phyloP scores from a whole-genome alignment of 2,888 invertebrate species.

The Oscheius sp. region DNA sequence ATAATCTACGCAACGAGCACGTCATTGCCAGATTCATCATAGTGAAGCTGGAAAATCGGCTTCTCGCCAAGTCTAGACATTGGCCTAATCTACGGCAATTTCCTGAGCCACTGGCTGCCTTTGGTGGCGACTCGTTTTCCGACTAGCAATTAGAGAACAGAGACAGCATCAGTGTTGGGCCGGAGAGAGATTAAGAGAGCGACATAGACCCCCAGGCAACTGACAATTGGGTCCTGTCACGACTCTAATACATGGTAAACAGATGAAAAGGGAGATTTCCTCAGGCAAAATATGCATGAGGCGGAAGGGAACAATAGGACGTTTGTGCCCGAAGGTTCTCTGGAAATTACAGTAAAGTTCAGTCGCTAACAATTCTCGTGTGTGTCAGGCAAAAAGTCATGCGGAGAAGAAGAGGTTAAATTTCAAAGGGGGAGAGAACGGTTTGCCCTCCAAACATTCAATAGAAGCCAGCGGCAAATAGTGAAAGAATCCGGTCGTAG shows the following conservation, averaged over 20 bases:
- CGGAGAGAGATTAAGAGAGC: not conserved
- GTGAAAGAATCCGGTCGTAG: conserved; percentile 22
- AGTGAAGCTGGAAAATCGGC: conserved; percentile 5
- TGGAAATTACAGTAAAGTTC: no score
- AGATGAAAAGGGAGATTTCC: conserved; percentile 12
- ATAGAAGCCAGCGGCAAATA: conserved; percentile 30
- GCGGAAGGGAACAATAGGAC: no score
- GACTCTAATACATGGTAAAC: conserved; percentile 27
- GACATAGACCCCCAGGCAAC: conserved; percentile 10
- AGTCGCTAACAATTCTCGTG: no score
- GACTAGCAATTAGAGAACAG: conserved; percentile 26
- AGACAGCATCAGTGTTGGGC: not conserved
- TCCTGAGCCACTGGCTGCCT: conserved; percentile 11
- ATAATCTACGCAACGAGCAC: conserved; percentile 10
- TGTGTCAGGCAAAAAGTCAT: no score
- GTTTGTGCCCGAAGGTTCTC: no score
- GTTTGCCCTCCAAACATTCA: conserved; percentile 30
- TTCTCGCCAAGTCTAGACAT: conserved; percentile 6
- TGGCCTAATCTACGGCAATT: conserved; percentile 23
- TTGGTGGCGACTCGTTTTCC: conserved; percentile 19
- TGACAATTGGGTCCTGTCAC: conserved; percentile 27
- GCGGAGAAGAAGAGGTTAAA: conserved; percentile 2
- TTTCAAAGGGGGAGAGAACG: conserved; percentile 28
- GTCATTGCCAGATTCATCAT: conserved; percentile 5
- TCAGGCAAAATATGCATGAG: conserved; percentile 18